Evolutionary conservation across 2,888 invertebrate genomes (phyloP), one percentile per base, ranked within the genome.

Genomic region (Linyphia triangularis): DNA sequence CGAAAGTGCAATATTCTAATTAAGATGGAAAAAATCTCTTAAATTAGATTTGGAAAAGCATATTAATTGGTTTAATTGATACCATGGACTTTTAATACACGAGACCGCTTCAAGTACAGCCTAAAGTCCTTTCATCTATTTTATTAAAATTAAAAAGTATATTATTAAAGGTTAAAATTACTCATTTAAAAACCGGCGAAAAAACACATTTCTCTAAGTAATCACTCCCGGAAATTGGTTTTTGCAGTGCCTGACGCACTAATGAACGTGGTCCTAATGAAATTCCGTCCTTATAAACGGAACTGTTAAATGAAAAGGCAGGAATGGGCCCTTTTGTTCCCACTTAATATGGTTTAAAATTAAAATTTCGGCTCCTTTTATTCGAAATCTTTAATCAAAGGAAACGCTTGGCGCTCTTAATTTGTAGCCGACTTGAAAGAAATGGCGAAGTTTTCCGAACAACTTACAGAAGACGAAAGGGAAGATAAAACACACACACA

Each of bases 331-430:
- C 88, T 88, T 88, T 88, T 88, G 88, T 88, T 61, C 83, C 16
- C 26, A 37, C 63, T 88, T 88, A 82, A 88, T 88, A 88, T 88
- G 81, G 88, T 88, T 88, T 88, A 82, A 88, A 88, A 88, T 88
- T 88, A 88, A 83, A 88, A 88, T 83, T 83, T 78, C 59, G 9
- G n/a, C 51, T 63, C 67, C 67, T 67, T 79, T 59, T 70, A 22
- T 33, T 43, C 73, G 70, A 75, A 88, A 83, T 88, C 88, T 83
- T 88, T 88, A 88, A 88, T 88, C 88, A 83, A 88, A 88, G 82
- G 75, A 83, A 85, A 83, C 37, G 51, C 69, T 70, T 73, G 33
- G 81, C 81, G 37, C 67, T 19, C 77, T 88, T 88, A 82, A 88
- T 88, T 88, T 88, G 82, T 88, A 88, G 82, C 88, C 82, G 70